A percentile compares a stretch with the other conserved stretches of the same genome.
These are phyloP conservation scores for Frieseomelitta varia DNA, from an alignment of 1,140 invertebrate species.

Conservation along the genomic window DNA sequence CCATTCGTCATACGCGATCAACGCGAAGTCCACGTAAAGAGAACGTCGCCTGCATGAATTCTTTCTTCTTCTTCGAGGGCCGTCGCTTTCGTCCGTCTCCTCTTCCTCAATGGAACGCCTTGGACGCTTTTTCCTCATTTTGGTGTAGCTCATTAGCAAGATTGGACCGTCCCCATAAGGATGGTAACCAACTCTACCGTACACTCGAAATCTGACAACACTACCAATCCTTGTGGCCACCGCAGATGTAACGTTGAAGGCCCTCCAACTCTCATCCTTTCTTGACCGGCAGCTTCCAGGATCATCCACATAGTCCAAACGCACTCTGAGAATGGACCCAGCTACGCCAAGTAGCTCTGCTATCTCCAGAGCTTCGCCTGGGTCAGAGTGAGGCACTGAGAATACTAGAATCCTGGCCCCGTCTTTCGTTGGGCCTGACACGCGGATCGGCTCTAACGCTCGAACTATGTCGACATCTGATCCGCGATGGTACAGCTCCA, in stretches of 20 bases:
- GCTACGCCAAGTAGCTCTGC: conserved; percentile 74
- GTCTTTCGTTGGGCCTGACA: conserved; percentile 66
- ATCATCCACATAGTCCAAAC: conserved; percentile 56
- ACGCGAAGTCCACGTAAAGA: conserved; percentile 84
- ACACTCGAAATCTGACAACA: conserved; percentile 66
- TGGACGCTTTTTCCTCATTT: conserved; percentile 59
- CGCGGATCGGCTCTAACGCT: conserved; percentile 73
- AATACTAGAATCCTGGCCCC: conserved; percentile 74
- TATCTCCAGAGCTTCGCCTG: conserved; percentile 71
- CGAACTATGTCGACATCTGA: conserved; percentile 75
- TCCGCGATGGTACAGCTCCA: conserved; percentile 75
- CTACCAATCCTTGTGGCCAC: conserved; percentile 64
- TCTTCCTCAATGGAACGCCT: conserved; percentile 61
- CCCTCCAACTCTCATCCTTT: conserved; percentile 77
- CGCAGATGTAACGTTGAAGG: conserved; percentile 75
- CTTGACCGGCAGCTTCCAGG: conserved; percentile 52
- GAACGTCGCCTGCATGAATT: conserved; percentile 84
- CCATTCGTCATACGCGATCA: conserved; percentile 86
- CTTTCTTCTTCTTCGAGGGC: conserved; percentile 69
- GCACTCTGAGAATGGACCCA: conserved; percentile 75
- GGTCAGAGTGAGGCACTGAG: conserved; percentile 64
- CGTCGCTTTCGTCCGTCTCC: conserved; percentile 68
- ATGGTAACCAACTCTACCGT: conserved; percentile 63
- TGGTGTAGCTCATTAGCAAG: conserved; percentile 74
- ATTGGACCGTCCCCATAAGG: conserved; percentile 70